phyloP scores from a whole-genome alignment of 1,140 invertebrate genomes.

The Magallana gigas region DNA sequence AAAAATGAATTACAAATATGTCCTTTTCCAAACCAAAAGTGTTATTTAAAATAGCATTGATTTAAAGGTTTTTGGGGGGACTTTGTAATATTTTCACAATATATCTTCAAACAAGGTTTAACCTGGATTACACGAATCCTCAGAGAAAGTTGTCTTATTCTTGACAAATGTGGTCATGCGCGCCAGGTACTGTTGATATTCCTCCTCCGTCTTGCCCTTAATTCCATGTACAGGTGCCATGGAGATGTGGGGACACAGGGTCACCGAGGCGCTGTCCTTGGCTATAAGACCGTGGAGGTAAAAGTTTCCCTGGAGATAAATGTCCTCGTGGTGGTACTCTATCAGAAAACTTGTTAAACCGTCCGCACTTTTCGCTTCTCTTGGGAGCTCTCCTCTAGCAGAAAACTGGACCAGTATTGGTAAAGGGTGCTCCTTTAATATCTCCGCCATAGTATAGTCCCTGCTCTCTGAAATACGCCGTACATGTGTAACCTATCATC shows the following conservation, averaged over 20 bases:
- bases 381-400: neutral
- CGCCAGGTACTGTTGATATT: constrained; percentile 7
- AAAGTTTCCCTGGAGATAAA: constrained; percentile 20
- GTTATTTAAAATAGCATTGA: too few species aligned
- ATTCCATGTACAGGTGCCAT: neutral
- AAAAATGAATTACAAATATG: too few species aligned
- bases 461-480: neutral
- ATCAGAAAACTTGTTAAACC: neutral
- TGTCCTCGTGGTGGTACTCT: constrained; percentile 6
- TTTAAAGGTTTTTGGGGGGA: too few species aligned
- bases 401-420: neutral
- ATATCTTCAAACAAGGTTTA: too few species aligned
- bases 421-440: neutral
- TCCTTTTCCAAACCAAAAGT: too few species aligned
- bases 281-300: neutral
- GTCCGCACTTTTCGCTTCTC: neutral
- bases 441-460: neutral
- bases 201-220: constrained; percentile 20
- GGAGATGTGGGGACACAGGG: constrained; percentile 17
- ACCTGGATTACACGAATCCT: neutral
- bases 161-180: neutral
- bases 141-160: neutral
- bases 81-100: too few species aligned
- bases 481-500: too few species aligned
- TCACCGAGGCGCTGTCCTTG: neutral